Evolutionary conservation across 2,888 invertebrate species (phyloP).

Genomic region (Monoplex corrugatus): DNA sequence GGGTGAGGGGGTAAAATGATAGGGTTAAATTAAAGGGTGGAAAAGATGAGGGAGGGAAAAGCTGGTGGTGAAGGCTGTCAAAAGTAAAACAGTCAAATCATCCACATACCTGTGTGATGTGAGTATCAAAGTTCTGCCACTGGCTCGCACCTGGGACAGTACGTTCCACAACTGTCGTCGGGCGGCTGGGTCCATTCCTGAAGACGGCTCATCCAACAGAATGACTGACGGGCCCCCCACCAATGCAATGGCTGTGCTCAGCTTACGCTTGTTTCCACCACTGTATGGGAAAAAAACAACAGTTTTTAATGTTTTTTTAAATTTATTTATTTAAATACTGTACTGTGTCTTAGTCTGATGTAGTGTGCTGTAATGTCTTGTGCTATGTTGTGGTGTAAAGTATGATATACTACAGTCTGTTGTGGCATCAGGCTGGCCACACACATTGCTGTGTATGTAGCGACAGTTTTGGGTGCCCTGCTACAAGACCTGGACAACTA

Average conservation of each 20-base stretch:
- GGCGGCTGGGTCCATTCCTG: conserved; percentile 90
- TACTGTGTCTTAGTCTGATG: no score
- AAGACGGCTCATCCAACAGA: conserved; percentile 77
- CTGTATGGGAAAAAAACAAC: no score
- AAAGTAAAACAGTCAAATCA: neutral
- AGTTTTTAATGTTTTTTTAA: no score
- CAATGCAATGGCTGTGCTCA: conserved; percentile 76
- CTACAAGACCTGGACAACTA: no score
- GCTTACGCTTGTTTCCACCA: conserved; percentile 77
- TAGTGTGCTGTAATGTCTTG: no score
- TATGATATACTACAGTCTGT: no score
- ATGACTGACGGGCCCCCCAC: conserved; percentile 75
- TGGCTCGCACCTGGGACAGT: conserved; percentile 83
- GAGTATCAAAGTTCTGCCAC: conserved; percentile 89
- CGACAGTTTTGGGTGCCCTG: no score
- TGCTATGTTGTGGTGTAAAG: no score
- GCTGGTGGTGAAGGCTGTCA: neutral
- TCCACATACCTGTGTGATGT: conserved; percentile 85
- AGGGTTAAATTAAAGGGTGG: neutral
- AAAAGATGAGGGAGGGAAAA: neutral
- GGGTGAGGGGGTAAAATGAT: neutral
- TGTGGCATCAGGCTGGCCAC: no score
- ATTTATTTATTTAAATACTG: no score
- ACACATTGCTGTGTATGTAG: no score
- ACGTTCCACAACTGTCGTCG: conserved; percentile 89